phyloP scores from a whole-genome alignment of 2,797 vertebrate species.

The Syndactyla subalaris region DNA sequence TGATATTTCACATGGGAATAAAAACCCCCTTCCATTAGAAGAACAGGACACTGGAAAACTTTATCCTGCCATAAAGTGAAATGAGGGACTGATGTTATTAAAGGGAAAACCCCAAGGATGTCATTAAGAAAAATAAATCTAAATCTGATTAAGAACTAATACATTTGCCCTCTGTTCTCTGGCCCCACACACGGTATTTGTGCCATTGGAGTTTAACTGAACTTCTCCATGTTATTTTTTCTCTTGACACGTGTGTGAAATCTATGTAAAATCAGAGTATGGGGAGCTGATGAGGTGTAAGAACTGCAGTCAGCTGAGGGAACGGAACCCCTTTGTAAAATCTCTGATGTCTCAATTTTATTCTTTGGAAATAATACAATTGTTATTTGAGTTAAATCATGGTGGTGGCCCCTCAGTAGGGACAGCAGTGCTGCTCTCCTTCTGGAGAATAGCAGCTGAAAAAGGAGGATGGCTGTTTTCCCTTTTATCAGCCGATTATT shows the following conservation, averaged over 20 bases:
- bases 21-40: accelerated
- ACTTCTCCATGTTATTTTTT: background rate
- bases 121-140: background rate
- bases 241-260: background rate
- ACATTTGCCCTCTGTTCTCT: background rate
- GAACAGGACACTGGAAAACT: background rate
- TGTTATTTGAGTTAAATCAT: accelerated
- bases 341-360: background rate
- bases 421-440: background rate
- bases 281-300: background rate
- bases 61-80: background rate
- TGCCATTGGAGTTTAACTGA: background rate
- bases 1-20: background rate
- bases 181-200: background rate
- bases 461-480: background rate
- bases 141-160: background rate
- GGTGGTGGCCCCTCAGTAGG: background rate
- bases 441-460: background rate
- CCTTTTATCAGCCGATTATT: background rate
- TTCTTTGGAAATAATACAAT: background rate
- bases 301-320: background rate
- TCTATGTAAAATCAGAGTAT: background rate
- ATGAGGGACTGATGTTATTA: background rate
- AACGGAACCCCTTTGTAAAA: background rate
- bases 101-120: background rate